phyloP scores from a whole-genome alignment of 1,140 invertebrate genomes.

The Ylistrum balloti region DNA sequence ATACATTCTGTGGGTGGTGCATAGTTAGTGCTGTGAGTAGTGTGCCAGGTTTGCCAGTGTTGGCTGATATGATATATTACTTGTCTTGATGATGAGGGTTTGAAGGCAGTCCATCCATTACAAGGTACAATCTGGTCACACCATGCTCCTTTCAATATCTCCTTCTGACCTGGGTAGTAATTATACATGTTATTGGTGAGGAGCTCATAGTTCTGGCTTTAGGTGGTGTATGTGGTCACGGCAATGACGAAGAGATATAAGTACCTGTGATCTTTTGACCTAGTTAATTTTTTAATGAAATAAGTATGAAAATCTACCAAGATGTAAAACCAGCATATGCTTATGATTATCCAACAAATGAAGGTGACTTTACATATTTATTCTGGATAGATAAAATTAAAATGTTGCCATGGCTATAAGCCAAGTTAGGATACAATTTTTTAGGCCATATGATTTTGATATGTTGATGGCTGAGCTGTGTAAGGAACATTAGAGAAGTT shows the following conservation, averaged over 20 bases:
- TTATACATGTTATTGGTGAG: background rate
- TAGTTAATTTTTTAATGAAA: background rate
- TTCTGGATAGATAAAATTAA: background rate
- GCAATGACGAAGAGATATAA: background rate
- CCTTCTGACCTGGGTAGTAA: background rate
- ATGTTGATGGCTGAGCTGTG: background rate
- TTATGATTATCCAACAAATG: background rate
- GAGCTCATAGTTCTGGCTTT: too few species aligned
- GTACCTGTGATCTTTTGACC: background rate
- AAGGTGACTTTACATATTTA: background rate
- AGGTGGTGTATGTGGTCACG: background rate
- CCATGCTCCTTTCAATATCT: too few species aligned
- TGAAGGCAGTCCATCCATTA: too few species aligned
- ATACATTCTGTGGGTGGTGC: too few species aligned
- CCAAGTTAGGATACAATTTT: background rate
- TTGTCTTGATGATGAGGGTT: too few species aligned
- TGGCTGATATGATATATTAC: too few species aligned
- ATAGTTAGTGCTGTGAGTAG: too few species aligned
- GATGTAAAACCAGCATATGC: background rate
- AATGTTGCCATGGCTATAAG: background rate
- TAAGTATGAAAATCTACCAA: background rate
- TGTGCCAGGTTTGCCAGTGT: too few species aligned
- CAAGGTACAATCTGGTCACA: too few species aligned
- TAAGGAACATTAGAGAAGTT: background rate
- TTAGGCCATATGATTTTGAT: constrained; percentile 16